phyloP scores from a whole-genome alignment of 1,140 invertebrate species.

The Heliconius eleuchia region DNA sequence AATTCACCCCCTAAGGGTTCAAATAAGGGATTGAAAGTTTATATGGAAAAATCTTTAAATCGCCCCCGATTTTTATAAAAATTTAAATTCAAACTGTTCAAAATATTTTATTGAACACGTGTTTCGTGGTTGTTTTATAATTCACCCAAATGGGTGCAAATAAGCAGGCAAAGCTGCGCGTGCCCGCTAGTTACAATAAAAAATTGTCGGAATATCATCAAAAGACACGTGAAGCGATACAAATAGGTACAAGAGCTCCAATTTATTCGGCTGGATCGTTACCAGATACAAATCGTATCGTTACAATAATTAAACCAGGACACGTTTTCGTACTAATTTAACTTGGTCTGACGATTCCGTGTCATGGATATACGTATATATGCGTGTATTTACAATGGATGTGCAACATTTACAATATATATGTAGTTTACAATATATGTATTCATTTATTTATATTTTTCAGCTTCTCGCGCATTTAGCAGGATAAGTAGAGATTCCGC shows the following conservation, averaged over 20 bases:
- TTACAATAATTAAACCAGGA: constrained; percentile 52
- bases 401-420: not conserved
- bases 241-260: constrained; percentile 42
- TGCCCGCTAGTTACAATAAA: not conserved
- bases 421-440: too few species aligned
- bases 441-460: not conserved
- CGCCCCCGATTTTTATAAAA: too few species aligned
- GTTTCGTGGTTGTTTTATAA: too few species aligned
- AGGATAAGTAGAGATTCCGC: too few species aligned
- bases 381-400: not conserved
- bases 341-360: constrained; percentile 44
- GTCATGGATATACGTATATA: not conserved
- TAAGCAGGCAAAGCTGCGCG: too few species aligned
- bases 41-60: too few species aligned
- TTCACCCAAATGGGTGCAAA: too few species aligned
- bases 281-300: constrained; percentile 47
- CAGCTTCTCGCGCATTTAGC: too few species aligned
- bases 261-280: constrained; percentile 43
- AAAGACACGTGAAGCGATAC: not conserved
- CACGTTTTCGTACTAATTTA: constrained; percentile 63
- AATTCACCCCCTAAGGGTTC: too few species aligned
- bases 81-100: too few species aligned
- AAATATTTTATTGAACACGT: too few species aligned
- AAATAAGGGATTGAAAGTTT: too few species aligned
- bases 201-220: not conserved